Evolutionary conservation across 2,888 invertebrate species (phyloP).

Genomic region (Venusia cambrica): DNA sequence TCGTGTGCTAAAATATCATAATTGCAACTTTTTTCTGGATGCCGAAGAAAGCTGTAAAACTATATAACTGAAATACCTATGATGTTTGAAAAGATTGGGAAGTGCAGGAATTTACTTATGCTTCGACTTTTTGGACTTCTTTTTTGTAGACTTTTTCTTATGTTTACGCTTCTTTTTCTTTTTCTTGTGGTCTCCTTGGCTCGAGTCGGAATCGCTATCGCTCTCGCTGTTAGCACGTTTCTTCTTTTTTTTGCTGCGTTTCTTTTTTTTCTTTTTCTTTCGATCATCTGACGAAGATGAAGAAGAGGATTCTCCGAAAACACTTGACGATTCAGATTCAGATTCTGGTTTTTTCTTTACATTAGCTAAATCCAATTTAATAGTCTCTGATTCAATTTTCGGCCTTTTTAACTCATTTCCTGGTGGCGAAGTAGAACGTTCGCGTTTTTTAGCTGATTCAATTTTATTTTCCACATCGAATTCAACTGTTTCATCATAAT

Average conservation of each 20-base stretch:
- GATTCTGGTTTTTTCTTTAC: constrained; percentile 73
- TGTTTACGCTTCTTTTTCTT: constrained; percentile 86
- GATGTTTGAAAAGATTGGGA: constrained; percentile 10
- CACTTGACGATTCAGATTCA: constrained; percentile 67
- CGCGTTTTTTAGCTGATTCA: constrained; percentile 65
- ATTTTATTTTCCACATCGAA: constrained; percentile 84
- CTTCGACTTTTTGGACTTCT: constrained; percentile 84
- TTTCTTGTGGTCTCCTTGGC: constrained; percentile 84
- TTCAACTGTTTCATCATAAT: constrained; percentile 84
- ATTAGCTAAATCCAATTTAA: constrained; percentile 71
- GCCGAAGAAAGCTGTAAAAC: too few species aligned
- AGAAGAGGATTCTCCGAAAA: constrained; percentile 73
- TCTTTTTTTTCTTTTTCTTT: constrained; percentile 84
- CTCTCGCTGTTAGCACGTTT: constrained; percentile 83
- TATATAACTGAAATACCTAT: constrained; percentile 17
- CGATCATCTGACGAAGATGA: constrained; percentile 76
- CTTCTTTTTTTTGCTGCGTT: constrained; percentile 82
- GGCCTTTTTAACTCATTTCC: constrained; percentile 55
- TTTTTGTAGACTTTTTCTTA: constrained; percentile 85
- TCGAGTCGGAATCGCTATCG: constrained; percentile 84
- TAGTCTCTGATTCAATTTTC: constrained; percentile 65
- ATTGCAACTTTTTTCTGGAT: too few species aligned
- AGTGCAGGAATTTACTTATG: constrained; percentile 57
- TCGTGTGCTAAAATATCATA: too few species aligned
- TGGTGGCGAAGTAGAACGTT: constrained; percentile 53